A percentile compares a stretch with the other conserved stretches of the same genome.
Evolutionary conservation across 1,140 invertebrate genomes (phyloP).

Genomic region (Grapholita molesta): DNA sequence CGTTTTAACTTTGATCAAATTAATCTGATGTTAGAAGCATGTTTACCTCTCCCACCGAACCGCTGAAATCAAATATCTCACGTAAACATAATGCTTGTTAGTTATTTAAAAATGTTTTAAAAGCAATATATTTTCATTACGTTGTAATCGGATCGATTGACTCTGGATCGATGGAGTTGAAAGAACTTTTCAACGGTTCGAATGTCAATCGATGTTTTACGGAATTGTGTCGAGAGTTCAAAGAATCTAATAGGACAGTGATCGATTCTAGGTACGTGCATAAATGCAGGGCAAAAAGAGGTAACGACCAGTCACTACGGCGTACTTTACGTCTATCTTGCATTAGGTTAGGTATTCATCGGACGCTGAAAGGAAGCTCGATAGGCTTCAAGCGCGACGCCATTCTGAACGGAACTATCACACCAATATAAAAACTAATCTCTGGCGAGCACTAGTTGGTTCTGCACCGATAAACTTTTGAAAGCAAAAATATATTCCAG

Average conservation of each 20-base stretch:
- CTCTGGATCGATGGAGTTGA: constrained; percentile 2
- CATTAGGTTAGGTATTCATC: not conserved
- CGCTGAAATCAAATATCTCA: constrained; percentile 31
- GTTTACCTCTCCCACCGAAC: constrained; percentile 42
- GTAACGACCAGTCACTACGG: not conserved
- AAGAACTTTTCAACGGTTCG: constrained; percentile 12
- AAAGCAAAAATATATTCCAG: not conserved
- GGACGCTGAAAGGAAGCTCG: not conserved
- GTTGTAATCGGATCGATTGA: not conserved
- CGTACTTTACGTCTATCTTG: not conserved
- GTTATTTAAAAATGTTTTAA: constrained; percentile 11
- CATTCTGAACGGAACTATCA: not conserved
- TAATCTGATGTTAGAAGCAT: constrained; percentile 56
- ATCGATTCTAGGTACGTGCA: not conserved
- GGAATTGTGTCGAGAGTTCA: not conserved
- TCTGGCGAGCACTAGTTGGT: not conserved
- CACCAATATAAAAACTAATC: not conserved
- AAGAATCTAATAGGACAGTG: constrained; percentile 10
- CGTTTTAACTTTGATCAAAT: constrained; percentile 69
- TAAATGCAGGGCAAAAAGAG: not conserved
- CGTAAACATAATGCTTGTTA: not conserved
- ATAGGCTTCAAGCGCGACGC: not conserved
- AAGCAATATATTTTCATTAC: constrained; percentile 3
- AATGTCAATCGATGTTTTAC: constrained; percentile 10
- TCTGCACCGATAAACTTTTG: not conserved